Evolutionary conservation across 2,797 vertebrate genomes (phyloP).

Genomic region (Peromyscus attwateri): DNA sequence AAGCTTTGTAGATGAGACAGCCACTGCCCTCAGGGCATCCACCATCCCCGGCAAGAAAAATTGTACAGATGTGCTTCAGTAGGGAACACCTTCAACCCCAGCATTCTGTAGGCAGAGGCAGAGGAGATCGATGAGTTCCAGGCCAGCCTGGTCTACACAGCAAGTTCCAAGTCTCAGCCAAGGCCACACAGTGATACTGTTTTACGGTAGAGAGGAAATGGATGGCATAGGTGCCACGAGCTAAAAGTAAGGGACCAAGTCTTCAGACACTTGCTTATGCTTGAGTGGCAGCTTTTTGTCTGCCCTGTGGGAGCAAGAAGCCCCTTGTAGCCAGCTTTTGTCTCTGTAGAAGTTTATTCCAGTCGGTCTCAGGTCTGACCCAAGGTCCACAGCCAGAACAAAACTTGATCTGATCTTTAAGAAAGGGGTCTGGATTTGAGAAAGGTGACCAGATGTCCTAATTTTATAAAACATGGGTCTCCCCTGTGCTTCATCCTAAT

Average conservation of each 20-base stretch:
- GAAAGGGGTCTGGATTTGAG: constrained; percentile 2
- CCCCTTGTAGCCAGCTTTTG: background rate
- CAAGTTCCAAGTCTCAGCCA: background rate
- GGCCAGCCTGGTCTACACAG: background rate
- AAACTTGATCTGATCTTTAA: constrained; percentile 41
- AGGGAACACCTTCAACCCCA: background rate
- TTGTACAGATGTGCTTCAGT: background rate
- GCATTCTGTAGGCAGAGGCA: background rate
- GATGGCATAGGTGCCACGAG: background rate
- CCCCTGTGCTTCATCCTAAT: background rate
- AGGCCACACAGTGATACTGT: background rate
- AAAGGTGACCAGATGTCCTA: background rate
- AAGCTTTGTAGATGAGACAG: background rate
- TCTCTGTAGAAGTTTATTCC: background rate
- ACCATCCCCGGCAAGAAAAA: background rate
- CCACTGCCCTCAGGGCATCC: background rate
- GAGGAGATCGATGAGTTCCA: background rate
- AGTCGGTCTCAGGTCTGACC: background rate
- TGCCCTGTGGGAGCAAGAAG: background rate
- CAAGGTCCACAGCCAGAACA: background rate
- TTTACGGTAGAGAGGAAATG: background rate
- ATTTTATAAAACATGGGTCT: background rate
- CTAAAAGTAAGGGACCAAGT: background rate
- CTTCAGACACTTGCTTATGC: background rate
- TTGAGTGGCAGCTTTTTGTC: background rate